These are phyloP conservation scores for Hermaeophaga mercurialis DNA, from an alignment of 2,888 invertebrate genomes.

Conservation along the genomic window DNA sequence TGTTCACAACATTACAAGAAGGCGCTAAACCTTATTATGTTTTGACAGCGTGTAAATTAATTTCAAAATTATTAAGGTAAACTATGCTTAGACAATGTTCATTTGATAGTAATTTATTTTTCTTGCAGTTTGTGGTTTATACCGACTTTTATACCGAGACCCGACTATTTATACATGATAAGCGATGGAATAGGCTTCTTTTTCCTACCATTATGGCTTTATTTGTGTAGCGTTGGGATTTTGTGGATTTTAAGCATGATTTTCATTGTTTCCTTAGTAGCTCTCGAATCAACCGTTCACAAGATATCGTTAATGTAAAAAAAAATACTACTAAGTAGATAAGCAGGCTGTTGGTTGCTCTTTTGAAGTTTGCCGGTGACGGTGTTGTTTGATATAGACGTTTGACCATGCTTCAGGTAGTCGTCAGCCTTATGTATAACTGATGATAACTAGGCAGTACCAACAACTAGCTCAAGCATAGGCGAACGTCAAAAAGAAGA, in stretches of 20 bases:
- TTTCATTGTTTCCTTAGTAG: conserved; percentile 64
- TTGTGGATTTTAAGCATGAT: conserved; percentile 62
- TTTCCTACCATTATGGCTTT: conserved; percentile 65
- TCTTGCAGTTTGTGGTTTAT: conserved; percentile 11
- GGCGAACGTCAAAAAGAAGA: too few relatives aligned
- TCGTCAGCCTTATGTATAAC: too few relatives aligned
- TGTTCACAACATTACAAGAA: conserved; percentile 64
- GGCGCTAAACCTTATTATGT: conserved; percentile 66
- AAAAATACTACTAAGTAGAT: too few relatives aligned
- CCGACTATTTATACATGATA: conserved; percentile 48
- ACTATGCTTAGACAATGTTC: conserved; percentile 30
- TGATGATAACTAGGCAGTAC: too few relatives aligned
- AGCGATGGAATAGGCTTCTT: conserved; percentile 56
- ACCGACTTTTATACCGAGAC: conserved; percentile 40
- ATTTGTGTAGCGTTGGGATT: conserved; percentile 67
- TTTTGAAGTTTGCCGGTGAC: too few relatives aligned
- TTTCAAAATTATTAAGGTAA: conserved; percentile 59
- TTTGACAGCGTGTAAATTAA: conserved; percentile 61
- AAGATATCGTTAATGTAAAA: conserved; percentile 68
- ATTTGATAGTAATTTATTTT: conserved; percentile 5
- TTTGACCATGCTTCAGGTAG: too few relatives aligned
- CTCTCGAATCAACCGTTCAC: conserved; percentile 73
- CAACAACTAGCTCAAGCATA: too few relatives aligned
- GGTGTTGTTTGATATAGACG: too few relatives aligned
- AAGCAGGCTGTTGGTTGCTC: too few relatives aligned